These are phyloP conservation scores for Dendrolimus kikuchii DNA, from an alignment of 1,140 invertebrate species.

Conservation along the genomic window DNA sequence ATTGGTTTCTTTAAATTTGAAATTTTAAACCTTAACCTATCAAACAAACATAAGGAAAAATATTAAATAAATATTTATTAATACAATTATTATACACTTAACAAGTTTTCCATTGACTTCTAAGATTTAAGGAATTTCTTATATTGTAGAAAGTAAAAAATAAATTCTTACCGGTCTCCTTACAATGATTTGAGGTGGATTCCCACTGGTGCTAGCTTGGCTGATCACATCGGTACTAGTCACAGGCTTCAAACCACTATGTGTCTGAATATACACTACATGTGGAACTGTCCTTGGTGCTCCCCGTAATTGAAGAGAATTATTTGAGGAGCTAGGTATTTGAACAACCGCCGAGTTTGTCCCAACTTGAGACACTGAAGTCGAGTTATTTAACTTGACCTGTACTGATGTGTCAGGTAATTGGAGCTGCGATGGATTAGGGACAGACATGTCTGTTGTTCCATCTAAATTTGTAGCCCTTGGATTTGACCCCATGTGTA, in stretches of 20 bases:
- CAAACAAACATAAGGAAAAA: too few species aligned
- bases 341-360: conserved; percentile 46
- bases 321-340: conserved; percentile 52
- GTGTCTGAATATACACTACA: conserved; percentile 67
- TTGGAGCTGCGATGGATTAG: conserved; percentile 46
- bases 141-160: conserved; percentile 4
- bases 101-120: too few species aligned
- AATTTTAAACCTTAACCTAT: too few species aligned
- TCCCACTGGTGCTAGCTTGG: conserved; percentile 60
- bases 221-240: conserved; percentile 58
- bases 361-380: conserved; percentile 42
- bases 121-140: too few species aligned
- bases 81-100: too few species aligned
- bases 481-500: conserved; percentile 57
- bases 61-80: too few species aligned
- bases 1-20: too few species aligned
- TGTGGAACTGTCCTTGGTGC: conserved; percentile 46
- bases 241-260: conserved; percentile 59
- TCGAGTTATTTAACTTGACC: conserved; percentile 46
- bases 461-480: conserved; percentile 41
- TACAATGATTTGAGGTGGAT: conserved; percentile 66
- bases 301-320: conserved; percentile 57
- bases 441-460: conserved; percentile 42
- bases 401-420: conserved; percentile 39
- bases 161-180: conserved; percentile 61